Evolutionary conservation across 2,888 invertebrate species (phyloP).

Genomic region (Epinotia brunnichana): DNA sequence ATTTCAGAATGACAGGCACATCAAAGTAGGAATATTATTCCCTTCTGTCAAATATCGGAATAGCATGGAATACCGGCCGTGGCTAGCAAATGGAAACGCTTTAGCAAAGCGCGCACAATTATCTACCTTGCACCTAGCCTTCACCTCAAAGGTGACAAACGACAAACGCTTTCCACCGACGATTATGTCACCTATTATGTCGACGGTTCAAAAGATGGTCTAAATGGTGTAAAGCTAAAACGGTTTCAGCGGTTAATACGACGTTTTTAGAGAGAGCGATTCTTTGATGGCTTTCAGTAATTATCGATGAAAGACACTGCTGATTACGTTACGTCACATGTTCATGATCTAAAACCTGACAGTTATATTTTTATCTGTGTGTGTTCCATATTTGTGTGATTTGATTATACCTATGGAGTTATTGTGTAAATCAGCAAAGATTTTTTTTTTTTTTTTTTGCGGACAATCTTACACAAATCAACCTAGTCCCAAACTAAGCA

Average conservation of each 20-base stretch:
- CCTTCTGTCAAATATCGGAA: no score
- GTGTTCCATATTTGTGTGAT: no score
- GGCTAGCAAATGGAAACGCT: neutral
- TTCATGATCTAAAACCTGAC: neutral
- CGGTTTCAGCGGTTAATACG: neutral
- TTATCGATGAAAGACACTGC: neutral
- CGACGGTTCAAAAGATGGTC: neutral
- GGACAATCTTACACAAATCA: no score
- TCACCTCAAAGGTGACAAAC: neutral
- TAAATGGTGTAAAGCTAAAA: neutral
- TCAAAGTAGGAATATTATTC: no score
- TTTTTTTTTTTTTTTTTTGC: no score
- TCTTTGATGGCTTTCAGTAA: constrained; percentile 11
- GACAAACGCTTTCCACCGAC: neutral
- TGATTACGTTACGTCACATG: neutral
- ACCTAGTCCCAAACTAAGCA: no score
- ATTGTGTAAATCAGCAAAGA: no score
- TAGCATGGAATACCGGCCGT: no score
- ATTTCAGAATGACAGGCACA: no score
- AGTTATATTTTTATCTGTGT: no score
- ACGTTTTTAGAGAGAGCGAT: neutral
- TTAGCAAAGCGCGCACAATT: neutral
- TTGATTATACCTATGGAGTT: no score
- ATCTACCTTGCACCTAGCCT: neutral
- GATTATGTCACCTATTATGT: neutral